Evolutionary conservation across 2,888 invertebrate genomes (phyloP), one percentile per base, ranked within the genome.

Genomic region (Shargacucullia verbasci): DNA sequence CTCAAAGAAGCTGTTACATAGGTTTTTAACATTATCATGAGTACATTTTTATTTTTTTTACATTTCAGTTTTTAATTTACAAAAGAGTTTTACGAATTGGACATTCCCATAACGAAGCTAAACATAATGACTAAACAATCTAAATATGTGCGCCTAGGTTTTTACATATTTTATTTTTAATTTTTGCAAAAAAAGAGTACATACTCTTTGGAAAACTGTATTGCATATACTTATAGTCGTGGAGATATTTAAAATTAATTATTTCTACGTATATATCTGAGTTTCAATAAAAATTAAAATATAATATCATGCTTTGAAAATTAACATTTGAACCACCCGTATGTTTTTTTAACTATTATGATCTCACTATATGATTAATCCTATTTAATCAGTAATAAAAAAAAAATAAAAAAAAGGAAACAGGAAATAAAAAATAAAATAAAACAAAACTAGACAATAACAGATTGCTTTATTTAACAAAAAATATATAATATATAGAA

Each of bases 381-480:
- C 79, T 70, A 79, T 75, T 70, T 70, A 78, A 75, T 70, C 41
- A 59, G 45, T 34, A 55, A 73, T 69, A 78, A 69, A 78, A 59
- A 58, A 53, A 56, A 53, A 59, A n/a, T n/a, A 68, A 77, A 64
- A 71, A 66, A 76, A 61, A 73, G 69, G 78, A 79, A 76, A 73
- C 49, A 72, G 79, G 82, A 84, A 82, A 77, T 70, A 70, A 83
- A 84, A 80, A 80, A 89, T n/a, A n/a, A 92, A 92, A 91, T 88
- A 89, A 94, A 92, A 90, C 86, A 84, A 92, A 90, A 88, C 79
- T 90, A 88, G 92, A 93, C 92, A 92, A 93, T 94, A 94, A 94
- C 94, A 92, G 90, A 90, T 92, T 93, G 92, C 91, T 94, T 94
- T 94, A 94, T 94, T 93, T 93, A 94, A 94, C 94, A 94, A 94